Conservation (phyloP, 2,797 vertebrate species). For the Macrochelys suwanniensis region DNA sequence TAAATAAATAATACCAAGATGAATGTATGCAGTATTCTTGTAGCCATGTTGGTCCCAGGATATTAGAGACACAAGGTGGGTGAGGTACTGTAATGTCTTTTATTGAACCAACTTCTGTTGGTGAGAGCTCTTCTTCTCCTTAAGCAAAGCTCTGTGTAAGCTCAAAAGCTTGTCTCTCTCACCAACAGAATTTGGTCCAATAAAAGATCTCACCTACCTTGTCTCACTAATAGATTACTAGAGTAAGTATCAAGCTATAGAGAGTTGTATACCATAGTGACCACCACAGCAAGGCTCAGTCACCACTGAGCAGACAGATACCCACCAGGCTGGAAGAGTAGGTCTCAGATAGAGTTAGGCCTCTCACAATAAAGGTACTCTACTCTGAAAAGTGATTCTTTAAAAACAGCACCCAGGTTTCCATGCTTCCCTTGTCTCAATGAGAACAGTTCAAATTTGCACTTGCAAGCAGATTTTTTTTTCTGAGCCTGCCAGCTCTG, state of each 20-base stretch:
- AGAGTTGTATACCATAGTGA: neutral
- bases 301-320: neutral
- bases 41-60: neutral
- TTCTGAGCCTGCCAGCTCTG: neutral
- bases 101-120: neutral
- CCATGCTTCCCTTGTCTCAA: neutral
- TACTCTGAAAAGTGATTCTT: neutral
- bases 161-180: neutral
- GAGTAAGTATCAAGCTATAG: neutral
- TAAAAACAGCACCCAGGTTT: fast-evolving
- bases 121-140: neutral
- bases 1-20: neutral
- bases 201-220: neutral
- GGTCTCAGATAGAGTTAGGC: fast-evolving
- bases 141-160: neutral
- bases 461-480: neutral
- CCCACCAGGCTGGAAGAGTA: neutral
- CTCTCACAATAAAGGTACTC: neutral
- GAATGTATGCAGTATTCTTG: neutral
- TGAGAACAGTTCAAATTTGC: fast-evolving
- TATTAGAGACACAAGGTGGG: neutral
- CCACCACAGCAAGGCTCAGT: neutral
- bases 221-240: neutral
- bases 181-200: neutral
- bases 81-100: neutral